A percentile compares a stretch with the other conserved stretches of the same genome.
These are phyloP conservation scores for Fabriciana adippe DNA, from an alignment of 2,888 invertebrate genomes.

Conservation along the genomic window DNA sequence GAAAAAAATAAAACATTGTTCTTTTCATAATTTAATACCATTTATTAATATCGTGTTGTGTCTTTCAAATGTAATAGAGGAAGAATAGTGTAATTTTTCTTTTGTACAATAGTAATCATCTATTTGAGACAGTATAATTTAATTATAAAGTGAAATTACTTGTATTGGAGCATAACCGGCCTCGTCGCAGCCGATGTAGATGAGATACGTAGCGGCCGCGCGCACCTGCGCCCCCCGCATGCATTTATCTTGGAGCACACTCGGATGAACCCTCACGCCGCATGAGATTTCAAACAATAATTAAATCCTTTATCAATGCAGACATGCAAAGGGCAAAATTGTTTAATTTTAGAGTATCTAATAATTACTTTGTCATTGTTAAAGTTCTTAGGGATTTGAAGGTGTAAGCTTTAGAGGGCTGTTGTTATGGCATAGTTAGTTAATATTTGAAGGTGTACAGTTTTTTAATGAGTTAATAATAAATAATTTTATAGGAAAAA, in stretches of 20 bases:
- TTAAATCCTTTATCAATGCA: conserved; percentile 25
- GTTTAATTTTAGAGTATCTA: conserved; percentile 7
- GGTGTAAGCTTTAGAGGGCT: neutral
- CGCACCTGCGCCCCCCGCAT: conserved; percentile 33
- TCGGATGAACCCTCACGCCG: conserved; percentile 38
- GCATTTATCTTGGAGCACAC: conserved; percentile 55
- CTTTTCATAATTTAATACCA: neutral
- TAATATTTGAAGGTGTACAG: too few species aligned
- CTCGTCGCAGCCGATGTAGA: conserved; percentile 12
- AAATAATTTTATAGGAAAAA: too few species aligned
- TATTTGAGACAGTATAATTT: conserved; percentile 5
- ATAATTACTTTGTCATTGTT: neutral
- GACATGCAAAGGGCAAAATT: conserved; percentile 19
- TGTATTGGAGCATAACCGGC: conserved; percentile 4
- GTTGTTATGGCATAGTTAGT: too few species aligned
- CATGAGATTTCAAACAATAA: conserved; percentile 18
- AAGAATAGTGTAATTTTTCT: too few species aligned
- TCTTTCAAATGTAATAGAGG: too few species aligned
- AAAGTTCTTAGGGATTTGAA: neutral
- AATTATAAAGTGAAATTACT: conserved; percentile 2
- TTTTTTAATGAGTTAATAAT: neutral
- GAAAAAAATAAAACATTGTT: neutral
- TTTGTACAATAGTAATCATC: too few species aligned
- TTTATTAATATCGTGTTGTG: too few species aligned
- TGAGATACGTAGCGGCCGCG: conserved; percentile 35